These are phyloP conservation scores for Nicator chloris DNA, from an alignment of 2,113 vertebrate genomes.

Conservation along the genomic window DNA sequence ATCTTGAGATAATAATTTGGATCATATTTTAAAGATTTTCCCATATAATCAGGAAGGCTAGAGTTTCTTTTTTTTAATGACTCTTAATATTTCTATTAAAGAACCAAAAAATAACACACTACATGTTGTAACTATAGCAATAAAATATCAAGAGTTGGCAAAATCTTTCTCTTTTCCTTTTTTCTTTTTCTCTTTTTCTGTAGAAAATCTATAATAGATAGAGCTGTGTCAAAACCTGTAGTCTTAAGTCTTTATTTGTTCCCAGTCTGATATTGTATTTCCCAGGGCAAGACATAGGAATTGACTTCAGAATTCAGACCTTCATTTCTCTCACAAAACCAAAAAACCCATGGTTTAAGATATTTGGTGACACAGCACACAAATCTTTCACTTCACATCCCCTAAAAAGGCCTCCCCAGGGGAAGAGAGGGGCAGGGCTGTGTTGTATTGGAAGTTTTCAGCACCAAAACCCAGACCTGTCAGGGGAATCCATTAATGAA, in stretches of 20 bases:
- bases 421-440: neutral
- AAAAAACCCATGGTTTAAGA: neutral
- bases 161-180: neutral
- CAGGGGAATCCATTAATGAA: neutral
- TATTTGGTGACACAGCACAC: neutral
- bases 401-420: neutral
- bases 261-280: neutral
- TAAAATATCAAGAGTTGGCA: neutral
- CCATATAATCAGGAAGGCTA: neutral
- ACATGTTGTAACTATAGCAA: neutral
- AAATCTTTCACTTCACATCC: neutral
- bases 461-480: accelerated
- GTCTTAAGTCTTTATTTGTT: neutral
- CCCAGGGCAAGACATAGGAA: neutral
- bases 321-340: neutral
- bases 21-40: neutral
- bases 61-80: neutral
- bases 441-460: neutral
- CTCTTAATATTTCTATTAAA: neutral
- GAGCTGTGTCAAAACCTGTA: neutral
- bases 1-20: neutral
- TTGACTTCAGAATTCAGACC: neutral
- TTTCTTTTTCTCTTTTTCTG: neutral
- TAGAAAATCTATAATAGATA: neutral
- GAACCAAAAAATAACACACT: neutral